phyloP scores from a whole-genome alignment of 2,888 invertebrate genomes.

The Harpagoxenus sublaevis region DNA sequence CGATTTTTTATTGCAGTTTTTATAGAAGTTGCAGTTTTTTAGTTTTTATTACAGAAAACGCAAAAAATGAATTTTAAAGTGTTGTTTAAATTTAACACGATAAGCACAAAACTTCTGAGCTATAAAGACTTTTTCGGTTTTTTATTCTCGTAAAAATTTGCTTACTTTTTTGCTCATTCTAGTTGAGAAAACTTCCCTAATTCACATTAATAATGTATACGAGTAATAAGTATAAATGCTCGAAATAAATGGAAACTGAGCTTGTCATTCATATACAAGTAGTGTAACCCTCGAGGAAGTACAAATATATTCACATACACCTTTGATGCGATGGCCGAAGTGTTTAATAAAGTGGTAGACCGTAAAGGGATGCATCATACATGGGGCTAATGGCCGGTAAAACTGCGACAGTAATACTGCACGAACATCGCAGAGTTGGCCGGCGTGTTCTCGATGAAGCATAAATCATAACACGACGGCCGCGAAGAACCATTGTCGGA shows the following conservation, averaged over 20 bases:
- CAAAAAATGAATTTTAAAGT: background rate
- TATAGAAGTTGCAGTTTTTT: too few relatives aligned
- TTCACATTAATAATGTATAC: background rate
- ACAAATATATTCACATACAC: background rate
- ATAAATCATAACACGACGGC: slow-evolving; percentile 59
- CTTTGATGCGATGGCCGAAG: background rate
- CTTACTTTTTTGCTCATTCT: background rate
- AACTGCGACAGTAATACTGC: slow-evolving; percentile 68
- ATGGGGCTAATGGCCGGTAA: slow-evolving; percentile 67
- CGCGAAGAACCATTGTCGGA: slow-evolving; percentile 31
- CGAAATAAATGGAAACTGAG: slow-evolving; percentile 14
- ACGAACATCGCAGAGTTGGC: slow-evolving; percentile 58
- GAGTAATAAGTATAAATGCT: background rate
- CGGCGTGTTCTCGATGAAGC: slow-evolving; percentile 51
- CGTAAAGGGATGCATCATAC: slow-evolving; percentile 63
- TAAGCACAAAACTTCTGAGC: background rate
- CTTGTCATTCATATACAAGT: background rate
- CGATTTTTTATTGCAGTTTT: background rate
- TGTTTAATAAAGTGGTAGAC: slow-evolving; percentile 66
- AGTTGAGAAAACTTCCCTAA: background rate
- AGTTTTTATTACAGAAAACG: background rate
- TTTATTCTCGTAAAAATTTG: background rate
- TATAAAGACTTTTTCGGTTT: background rate
- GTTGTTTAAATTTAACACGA: background rate
- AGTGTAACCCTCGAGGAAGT: background rate